Evolutionary conservation across 2,888 invertebrate species (phyloP), one percentile per base, ranked within the genome.

Genomic region (Epirrhoe tristata): DNA sequence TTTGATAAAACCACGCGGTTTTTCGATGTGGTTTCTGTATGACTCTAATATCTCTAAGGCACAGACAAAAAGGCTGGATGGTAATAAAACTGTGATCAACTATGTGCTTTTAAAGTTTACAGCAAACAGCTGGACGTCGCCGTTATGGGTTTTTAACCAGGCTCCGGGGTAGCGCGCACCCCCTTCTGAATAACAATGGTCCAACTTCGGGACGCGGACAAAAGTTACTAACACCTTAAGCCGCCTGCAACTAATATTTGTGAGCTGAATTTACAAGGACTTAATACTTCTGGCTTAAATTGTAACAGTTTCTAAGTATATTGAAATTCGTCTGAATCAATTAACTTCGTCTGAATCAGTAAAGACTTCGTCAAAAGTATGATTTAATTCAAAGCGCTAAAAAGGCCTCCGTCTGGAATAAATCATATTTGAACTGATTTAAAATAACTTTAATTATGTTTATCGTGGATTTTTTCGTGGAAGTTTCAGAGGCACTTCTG

Each of bases 141-240:
- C 58, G 70, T 77, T 78, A 81, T 77, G 74, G 62, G 74, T 74
- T 79, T 79, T 76, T 78, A 76, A 78, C 70, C 67, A 56, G 55
- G 56, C 57, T 52, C 51, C 32, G 36, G 62, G 53, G 61, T 57
- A 61, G 72, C 66, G 60, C n/a, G 55, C 43, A 24, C 58, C 48
- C 57, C 34, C 61, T 48, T 52, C 67, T 66, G 71, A 73, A 73
- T 74, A 71, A 54, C 70, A 73, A 73, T 65, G 66, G 54, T 34
- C 14, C 52, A 53, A 63, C 64, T 65, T 58, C 17, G 63, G 60
- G 24, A 16, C 58, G 58, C 58, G 43, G 16, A 54, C 66, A 61
- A 48, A 67, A 70, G 58, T 71, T 72, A 52, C 61, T 66, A 57
- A 68, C 63, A 69, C 65, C 57, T 70, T 72, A 59, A 51, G 57